Evolutionary conservation across 2,797 vertebrate genomes (phyloP).

Genomic region (Crax fasciolata): DNA sequence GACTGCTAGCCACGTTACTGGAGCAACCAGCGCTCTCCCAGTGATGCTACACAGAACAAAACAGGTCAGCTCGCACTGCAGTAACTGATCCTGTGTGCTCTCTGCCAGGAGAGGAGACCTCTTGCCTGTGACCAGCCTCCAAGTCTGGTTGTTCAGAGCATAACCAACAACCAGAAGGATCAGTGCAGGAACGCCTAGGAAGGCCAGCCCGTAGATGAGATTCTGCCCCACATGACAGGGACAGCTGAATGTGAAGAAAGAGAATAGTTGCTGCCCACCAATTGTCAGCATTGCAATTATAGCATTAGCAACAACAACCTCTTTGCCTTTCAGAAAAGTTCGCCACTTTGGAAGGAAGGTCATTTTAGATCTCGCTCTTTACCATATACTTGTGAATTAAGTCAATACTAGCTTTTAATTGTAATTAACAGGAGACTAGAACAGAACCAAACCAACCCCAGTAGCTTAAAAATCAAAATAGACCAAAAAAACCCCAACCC

Average conservation of each 20-base stretch:
- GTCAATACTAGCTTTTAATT: not conserved
- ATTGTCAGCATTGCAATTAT: constrained; percentile 80
- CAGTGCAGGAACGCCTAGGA: constrained; percentile 81
- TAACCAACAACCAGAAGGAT: constrained; percentile 81
- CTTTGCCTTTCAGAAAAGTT: constrained; percentile 80
- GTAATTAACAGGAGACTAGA: not conserved
- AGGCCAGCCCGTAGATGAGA: constrained; percentile 82
- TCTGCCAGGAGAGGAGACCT: constrained; percentile 50
- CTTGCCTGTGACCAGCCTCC: constrained; percentile 77
- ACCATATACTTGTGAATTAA: not conserved
- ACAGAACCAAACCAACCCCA: not conserved
- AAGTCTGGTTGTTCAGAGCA: constrained; percentile 80
- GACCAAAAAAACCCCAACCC: not conserved
- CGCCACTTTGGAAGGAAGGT: constrained; percentile 49
- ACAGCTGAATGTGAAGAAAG: constrained; percentile 82
- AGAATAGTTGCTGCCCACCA: constrained; percentile 81
- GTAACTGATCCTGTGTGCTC: not conserved
- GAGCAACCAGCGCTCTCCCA: constrained; percentile 80
- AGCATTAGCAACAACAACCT: constrained; percentile 75
- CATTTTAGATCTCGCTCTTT: constrained; percentile 33
- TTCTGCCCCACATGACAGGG: constrained; percentile 83
- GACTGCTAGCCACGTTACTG: constrained; percentile 82
- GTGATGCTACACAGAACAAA: constrained; percentile 78
- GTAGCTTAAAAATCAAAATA: not conserved
- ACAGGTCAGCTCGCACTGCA: constrained; percentile 79